Evolutionary conservation across 2,888 invertebrate genomes (phyloP).

Genomic region (Noctua comes): DNA sequence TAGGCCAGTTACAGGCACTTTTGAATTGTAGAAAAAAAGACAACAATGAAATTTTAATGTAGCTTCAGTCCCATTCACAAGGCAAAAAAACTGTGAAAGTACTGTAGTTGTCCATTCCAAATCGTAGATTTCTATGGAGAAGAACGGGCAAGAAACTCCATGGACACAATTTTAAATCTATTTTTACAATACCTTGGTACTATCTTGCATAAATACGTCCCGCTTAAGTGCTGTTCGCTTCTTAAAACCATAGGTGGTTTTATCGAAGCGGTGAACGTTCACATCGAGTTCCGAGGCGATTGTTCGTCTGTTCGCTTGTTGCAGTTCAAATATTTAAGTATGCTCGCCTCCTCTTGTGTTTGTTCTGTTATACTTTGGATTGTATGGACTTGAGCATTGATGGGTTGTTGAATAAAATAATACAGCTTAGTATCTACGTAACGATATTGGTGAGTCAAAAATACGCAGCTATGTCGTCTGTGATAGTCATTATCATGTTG

Average conservation of each 20-base stretch:
- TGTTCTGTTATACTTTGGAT: constrained; percentile 38
- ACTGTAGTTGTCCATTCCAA: too few relatives aligned
- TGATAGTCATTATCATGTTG: neutral
- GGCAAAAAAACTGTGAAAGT: too few relatives aligned
- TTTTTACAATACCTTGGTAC: too few relatives aligned
- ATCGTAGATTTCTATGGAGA: too few relatives aligned
- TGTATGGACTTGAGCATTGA: constrained; percentile 36
- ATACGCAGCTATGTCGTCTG: neutral
- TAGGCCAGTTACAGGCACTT: too few relatives aligned
- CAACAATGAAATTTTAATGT: too few relatives aligned
- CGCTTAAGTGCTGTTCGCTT: constrained; percentile 86
- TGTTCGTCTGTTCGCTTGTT: constrained; percentile 76
- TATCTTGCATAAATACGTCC: constrained; percentile 71
- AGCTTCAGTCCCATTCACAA: too few relatives aligned
- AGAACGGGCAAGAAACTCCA: too few relatives aligned
- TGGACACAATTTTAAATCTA: too few relatives aligned
- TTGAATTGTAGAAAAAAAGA: too few relatives aligned
- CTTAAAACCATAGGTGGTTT: constrained; percentile 89
- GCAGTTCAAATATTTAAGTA: constrained; percentile 72
- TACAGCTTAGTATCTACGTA: neutral
- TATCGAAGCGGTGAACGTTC: constrained; percentile 80
- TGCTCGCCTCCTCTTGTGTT: constrained; percentile 44
- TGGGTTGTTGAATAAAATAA: constrained; percentile 34
- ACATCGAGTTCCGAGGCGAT: constrained; percentile 73
- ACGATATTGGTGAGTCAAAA: neutral